phyloP scores from a whole-genome alignment of 1,140 invertebrate species.

The Drosophila willistoni region DNA sequence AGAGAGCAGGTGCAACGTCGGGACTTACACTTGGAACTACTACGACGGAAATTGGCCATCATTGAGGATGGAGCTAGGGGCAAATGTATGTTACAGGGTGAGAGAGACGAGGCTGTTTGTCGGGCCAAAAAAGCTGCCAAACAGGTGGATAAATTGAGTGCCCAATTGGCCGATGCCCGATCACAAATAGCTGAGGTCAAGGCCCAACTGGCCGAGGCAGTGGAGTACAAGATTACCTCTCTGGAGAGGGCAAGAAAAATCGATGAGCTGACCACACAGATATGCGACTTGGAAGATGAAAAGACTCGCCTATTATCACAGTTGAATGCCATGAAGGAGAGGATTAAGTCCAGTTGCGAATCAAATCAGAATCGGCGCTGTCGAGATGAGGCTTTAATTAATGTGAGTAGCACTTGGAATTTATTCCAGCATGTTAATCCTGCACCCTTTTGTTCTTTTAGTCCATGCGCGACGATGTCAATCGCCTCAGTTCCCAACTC shows the following conservation, averaged over 20 bases:
- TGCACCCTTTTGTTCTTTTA: conserved; percentile 46
- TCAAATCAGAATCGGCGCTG: conserved; percentile 78
- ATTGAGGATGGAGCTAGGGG: conserved; percentile 90
- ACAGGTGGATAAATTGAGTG: conserved; percentile 89
- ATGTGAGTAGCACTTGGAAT: conserved; percentile 82
- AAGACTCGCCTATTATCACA: conserved; percentile 72
- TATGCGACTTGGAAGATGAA: conserved; percentile 79
- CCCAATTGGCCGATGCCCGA: conserved; percentile 89
- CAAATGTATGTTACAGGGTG: conserved; percentile 87
- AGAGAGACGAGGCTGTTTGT: conserved; percentile 90
- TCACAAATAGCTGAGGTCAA: conserved; percentile 90
- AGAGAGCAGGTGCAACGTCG: conserved; percentile 95
- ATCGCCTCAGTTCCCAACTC: conserved; percentile 88
- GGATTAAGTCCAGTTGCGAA: conserved; percentile 73
- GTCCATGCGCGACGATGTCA: conserved; percentile 88
- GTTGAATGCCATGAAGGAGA: conserved; percentile 69
- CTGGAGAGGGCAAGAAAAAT: conserved; percentile 92
- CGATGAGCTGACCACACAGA: conserved; percentile 88
- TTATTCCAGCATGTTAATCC: too few relatives aligned
- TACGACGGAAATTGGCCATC: conserved; percentile 92
- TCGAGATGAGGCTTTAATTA: conserved; percentile 87
- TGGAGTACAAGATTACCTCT: conserved; percentile 93
- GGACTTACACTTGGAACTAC: conserved; percentile 94
- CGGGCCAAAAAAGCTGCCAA: conserved; percentile 90
- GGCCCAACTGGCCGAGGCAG: conserved; percentile 90